Conservation (phyloP, 2,113 vertebrate genomes). For the Echinops telfairi region DNA sequence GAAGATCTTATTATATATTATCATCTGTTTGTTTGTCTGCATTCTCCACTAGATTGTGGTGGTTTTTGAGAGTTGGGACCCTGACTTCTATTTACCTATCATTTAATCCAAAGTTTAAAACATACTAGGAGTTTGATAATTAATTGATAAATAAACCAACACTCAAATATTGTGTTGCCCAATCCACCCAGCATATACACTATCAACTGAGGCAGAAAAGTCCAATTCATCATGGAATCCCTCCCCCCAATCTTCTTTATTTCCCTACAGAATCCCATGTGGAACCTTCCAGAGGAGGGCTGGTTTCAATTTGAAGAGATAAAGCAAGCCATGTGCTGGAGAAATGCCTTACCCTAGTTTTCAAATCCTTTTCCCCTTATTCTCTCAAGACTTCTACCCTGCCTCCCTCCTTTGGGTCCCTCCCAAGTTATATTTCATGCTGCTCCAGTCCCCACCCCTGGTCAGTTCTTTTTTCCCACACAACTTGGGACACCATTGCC, state of each 20-base stretch:
- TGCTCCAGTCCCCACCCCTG: conserved; percentile 38
- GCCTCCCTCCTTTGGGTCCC: background rate
- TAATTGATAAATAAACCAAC: background rate
- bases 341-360: conserved; percentile 63
- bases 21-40: conserved; percentile 17
- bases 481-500: conserved; percentile 23
- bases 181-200: background rate
- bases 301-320: conserved; percentile 82
- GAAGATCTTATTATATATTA: background rate
- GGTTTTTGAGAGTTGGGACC: background rate
- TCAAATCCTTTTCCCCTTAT: conserved; percentile 62
- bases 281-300: conserved; percentile 58
- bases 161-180: background rate
- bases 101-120: background rate
- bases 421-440: conserved; percentile 46
- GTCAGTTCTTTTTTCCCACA: conserved; percentile 67
- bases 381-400: conserved; percentile 43
- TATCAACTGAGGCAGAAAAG: conserved; percentile 24
- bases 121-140: background rate
- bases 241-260: conserved; percentile 9
- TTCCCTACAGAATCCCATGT: conserved; percentile 69
- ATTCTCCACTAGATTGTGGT: background rate
- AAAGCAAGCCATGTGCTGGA: conserved; percentile 76
- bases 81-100: background rate
- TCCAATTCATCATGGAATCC: background rate